Evolutionary conservation across 2,888 invertebrate species (phyloP).

Genomic region (Xestia xanthographa): DNA sequence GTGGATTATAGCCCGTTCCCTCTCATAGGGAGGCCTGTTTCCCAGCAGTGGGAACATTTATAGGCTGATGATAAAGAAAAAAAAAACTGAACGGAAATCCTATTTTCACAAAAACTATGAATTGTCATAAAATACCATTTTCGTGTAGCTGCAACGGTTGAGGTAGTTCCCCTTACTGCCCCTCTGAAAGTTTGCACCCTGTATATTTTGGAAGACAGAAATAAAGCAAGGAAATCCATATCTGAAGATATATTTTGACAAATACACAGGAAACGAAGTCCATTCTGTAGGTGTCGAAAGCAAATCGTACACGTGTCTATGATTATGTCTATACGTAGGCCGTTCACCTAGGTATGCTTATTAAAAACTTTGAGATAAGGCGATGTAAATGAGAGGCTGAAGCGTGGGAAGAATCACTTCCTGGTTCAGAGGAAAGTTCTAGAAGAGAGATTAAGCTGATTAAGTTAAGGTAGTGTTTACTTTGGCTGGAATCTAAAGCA

Average conservation of each 20-base stretch:
- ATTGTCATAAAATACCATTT: too few relatives aligned
- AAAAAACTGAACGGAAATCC: too few relatives aligned
- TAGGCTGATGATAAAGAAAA: too few relatives aligned
- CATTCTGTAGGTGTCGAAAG: neutral
- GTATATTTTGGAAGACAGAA: conserved; percentile 28
- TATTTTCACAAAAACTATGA: too few relatives aligned
- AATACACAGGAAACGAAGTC: neutral
- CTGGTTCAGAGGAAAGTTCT: conserved; percentile 1
- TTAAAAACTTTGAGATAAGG: conserved; percentile 35
- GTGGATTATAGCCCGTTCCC: too few relatives aligned
- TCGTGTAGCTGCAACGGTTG: too few relatives aligned
- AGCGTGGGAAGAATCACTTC: conserved; percentile 33
- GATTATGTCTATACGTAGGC: neutral
- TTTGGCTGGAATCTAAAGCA: too few relatives aligned
- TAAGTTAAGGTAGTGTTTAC: neutral
- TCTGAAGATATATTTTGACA: conserved; percentile 2
- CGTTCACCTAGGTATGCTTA: conserved; percentile 29
- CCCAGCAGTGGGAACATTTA: too few relatives aligned
- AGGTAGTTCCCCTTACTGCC: too few relatives aligned
- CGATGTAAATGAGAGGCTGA: conserved; percentile 29
- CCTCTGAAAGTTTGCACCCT: too few relatives aligned
- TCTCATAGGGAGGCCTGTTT: too few relatives aligned
- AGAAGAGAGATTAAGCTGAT: neutral
- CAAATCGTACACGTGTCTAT: neutral
- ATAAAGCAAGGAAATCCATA: conserved; percentile 6